Base-by-base conservation (phyloP, 2,888 invertebrate species). In the Blomia tropicalis region DNA sequence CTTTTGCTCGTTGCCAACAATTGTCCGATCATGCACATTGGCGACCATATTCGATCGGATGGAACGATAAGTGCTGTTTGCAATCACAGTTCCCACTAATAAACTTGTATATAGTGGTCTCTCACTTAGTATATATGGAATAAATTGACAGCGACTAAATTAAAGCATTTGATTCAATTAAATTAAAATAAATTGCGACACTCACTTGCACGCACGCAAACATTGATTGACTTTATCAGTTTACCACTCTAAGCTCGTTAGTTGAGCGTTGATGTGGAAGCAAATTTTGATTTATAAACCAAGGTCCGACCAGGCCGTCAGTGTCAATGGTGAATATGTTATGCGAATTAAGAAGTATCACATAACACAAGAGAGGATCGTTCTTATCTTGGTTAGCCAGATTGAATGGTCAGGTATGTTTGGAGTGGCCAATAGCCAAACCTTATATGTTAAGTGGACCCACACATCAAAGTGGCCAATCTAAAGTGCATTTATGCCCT, bases 71-170 rank as follows among this genome's bases (percentile, higher is more conserved):
- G n/a, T n/a, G n/a, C n/a, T n/a, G n/a, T n/a, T n/a, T n/a, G n/a
- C n/a, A n/a, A n/a, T n/a, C n/a, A n/a, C n/a, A n/a, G n/a, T n/a
- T n/a, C n/a, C n/a, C n/a, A n/a, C n/a, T n/a, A n/a, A n/a, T n/a
- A n/a, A n/a, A n/a, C n/a, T n/a, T n/a, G n/a, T n/a, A n/a, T n/a
- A n/a, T n/a, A n/a, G n/a, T n/a, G n/a, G n/a, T n/a, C n/a, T n/a
- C n/a, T n/a, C n/a, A n/a, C n/a, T n/a, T n/a, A 36, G 36, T 36
- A 11, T 7, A 17, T 17, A 36, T 14, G 51, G 51, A 47, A 47
- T 47, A 47, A 47, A 47, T 47, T 47, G 51, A 11, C 51, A 47
- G 51, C 51, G 51, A 47, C 51, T 47, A 47, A 47, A 47, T 47
- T 47, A 47, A 47, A 27, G 51, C 51, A n/a, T n/a, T n/a, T n/a